Percentiles rank a stretch among this genome's conserved stretches.
Evolutionary conservation across 2,797 vertebrate genomes (phyloP).

Genomic region (Cynopterus sphinx): DNA sequence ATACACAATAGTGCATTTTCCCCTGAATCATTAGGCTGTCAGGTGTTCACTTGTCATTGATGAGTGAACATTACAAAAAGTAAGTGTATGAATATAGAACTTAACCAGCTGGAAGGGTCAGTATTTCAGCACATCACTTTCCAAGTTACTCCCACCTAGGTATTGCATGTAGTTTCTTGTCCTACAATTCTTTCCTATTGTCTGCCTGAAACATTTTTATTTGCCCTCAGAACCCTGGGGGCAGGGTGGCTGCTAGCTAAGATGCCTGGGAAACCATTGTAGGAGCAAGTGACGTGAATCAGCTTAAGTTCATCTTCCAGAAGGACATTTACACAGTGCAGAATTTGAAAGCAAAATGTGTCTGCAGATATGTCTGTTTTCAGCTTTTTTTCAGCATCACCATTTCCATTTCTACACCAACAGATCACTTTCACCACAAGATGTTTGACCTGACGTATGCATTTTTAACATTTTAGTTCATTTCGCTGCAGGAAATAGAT

Average conservation of each 20-base stretch:
- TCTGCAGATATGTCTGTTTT: background rate
- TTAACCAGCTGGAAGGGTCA: slow-evolving; percentile 49
- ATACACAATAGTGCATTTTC: background rate
- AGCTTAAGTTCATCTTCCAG: background rate
- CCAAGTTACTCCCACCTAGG: background rate
- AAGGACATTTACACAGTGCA: background rate
- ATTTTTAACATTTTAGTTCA: slow-evolving; percentile 15
- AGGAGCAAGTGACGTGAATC: slow-evolving; percentile 56
- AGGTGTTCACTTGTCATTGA: background rate
- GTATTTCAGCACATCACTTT: slow-evolving; percentile 45
- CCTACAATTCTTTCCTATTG: slow-evolving; percentile 37
- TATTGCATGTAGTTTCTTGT: slow-evolving; percentile 61
- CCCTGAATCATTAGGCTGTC: background rate
- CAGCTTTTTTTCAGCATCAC: background rate
- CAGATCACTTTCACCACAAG: background rate
- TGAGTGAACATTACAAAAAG: background rate
- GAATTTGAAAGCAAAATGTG: background rate
- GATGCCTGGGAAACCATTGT: slow-evolving; percentile 50
- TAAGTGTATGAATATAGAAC: background rate
- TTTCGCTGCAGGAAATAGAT: background rate
- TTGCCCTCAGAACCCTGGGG: slow-evolving; percentile 54
- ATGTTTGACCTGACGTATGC: background rate
- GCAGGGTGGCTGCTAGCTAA: slow-evolving; percentile 67
- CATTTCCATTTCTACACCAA: background rate
- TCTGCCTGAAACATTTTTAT: slow-evolving; percentile 27